A percentile compares a stretch with the other conserved stretches of the same genome.
Evolutionary conservation across 2,888 invertebrate species (phyloP).

Genomic region (Lissonota sp.): DNA sequence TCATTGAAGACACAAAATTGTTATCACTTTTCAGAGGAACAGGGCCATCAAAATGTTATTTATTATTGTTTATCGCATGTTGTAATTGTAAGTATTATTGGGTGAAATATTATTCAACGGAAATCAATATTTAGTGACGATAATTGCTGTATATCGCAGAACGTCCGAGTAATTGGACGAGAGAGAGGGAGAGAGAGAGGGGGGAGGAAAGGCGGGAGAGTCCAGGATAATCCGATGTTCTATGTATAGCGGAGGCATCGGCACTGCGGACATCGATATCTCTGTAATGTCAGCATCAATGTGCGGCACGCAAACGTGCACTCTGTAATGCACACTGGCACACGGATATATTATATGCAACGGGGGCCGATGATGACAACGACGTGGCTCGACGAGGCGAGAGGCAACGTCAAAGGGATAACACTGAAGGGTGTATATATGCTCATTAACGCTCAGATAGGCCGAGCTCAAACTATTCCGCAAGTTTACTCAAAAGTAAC

Average conservation of each 20-base stretch:
- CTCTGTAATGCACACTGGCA: constrained; percentile 12
- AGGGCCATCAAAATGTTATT: too few relatives aligned
- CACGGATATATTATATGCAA: constrained; percentile 33
- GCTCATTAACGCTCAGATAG: constrained; percentile 47
- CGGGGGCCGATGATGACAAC: constrained; percentile 8
- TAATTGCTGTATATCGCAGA: neutral
- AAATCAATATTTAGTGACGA: neutral
- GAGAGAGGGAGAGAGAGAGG: neutral
- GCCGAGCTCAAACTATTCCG: constrained; percentile 38
- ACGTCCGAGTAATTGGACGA: neutral
- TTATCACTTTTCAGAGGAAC: neutral
- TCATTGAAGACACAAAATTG: neutral
- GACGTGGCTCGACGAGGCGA: constrained; percentile 15
- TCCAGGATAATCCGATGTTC: neutral
- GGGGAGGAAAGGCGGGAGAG: neutral
- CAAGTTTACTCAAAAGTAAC: constrained; percentile 15
- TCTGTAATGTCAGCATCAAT: constrained; percentile 38
- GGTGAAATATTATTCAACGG: neutral
- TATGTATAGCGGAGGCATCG: constrained; percentile 4
- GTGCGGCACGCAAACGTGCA: constrained; percentile 11
- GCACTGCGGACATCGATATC: constrained; percentile 56
- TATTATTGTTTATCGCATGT: too few relatives aligned
- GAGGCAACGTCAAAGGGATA: constrained; percentile 60
- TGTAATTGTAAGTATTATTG: too few relatives aligned
- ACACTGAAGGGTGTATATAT: constrained; percentile 13